Evolutionary conservation across 1,140 invertebrate genomes (phyloP).

Genomic region (Diabrotica undecimpunctata): DNA sequence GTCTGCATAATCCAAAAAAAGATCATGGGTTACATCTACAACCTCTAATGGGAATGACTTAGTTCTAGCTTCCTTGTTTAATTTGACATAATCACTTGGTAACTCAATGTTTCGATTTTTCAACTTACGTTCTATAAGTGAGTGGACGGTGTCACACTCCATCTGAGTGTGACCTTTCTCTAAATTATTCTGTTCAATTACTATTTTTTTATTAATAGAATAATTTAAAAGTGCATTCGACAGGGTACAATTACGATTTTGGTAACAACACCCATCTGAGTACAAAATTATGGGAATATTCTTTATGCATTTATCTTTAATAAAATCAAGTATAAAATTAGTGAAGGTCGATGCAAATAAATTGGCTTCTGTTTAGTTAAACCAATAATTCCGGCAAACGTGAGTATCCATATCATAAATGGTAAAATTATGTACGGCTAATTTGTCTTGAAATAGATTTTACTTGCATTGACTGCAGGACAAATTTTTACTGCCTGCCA

Average conservation of each 20-base stretch:
- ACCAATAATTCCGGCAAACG: slow-evolving; percentile 45
- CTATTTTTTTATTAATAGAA: too few species aligned
- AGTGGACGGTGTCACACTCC: too few species aligned
- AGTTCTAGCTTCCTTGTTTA: slow-evolving; percentile 26
- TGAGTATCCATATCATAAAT: slow-evolving; percentile 43
- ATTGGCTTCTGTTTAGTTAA: slow-evolving; percentile 46
- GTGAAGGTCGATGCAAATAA: slow-evolving; percentile 46
- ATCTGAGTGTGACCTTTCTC: too few species aligned
- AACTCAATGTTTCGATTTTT: too few species aligned
- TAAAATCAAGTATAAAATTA: slow-evolving; percentile 28
- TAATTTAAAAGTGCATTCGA: too few species aligned
- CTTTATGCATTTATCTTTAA: slow-evolving; percentile 10
- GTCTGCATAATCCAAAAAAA: slow-evolving; percentile 13
- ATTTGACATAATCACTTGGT: slow-evolving; percentile 28
- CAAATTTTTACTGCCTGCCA: slow-evolving; percentile 41
- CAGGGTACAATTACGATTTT: too few species aligned
- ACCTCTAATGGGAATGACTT: slow-evolving; percentile 5
- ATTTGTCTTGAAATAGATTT: slow-evolving; percentile 46
- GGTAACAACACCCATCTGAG: too few species aligned
- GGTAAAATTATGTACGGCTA: too few species aligned
- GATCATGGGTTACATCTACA: background rate
- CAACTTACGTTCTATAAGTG: too few species aligned
- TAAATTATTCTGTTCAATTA: too few species aligned
- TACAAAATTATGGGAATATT: slow-evolving; percentile 26
- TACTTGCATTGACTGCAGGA: too few species aligned